Conservation (phyloP, 2,113 vertebrate species). For the Epinephelus fuscoguttatus region DNA sequence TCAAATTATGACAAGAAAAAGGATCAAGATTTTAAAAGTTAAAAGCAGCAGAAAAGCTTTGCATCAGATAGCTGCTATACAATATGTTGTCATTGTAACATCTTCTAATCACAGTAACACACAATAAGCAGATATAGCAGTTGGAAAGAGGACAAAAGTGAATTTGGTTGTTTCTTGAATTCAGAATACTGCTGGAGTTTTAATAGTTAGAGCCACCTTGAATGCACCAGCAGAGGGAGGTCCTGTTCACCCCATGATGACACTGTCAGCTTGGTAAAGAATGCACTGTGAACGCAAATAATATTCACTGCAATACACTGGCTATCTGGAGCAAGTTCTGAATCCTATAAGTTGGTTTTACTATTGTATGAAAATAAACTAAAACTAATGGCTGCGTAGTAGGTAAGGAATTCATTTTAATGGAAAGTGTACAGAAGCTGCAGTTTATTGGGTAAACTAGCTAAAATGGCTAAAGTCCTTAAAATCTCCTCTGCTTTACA, state of each 20-base stretch:
- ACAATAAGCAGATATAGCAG: neutral
- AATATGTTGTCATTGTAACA: neutral
- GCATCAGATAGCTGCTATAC: neutral
- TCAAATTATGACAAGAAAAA: too few relatives aligned
- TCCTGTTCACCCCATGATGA: neutral
- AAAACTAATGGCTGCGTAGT: neutral
- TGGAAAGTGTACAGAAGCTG: too few relatives aligned
- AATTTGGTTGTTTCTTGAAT: neutral
- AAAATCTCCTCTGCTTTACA: too few relatives aligned
- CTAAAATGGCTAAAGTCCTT: too few relatives aligned
- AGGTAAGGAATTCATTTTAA: neutral
- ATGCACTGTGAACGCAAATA: neutral
- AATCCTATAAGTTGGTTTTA: neutral
- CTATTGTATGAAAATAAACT: neutral
- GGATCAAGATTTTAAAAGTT: neutral
- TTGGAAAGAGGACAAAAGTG: neutral
- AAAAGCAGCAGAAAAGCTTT: neutral
- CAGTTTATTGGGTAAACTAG: too few relatives aligned
- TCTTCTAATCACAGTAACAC: neutral
- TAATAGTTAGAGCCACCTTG: neutral
- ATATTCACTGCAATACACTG: neutral
- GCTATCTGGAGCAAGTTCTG: neutral
- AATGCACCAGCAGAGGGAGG: slow-evolving; percentile 24
- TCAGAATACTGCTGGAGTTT: neutral
- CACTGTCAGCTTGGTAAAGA: neutral